A percentile compares a stretch with the other conserved stretches of the same genome.
phyloP scores from a whole-genome alignment of 1,140 invertebrate genomes.

The Drosophila repleta region DNA sequence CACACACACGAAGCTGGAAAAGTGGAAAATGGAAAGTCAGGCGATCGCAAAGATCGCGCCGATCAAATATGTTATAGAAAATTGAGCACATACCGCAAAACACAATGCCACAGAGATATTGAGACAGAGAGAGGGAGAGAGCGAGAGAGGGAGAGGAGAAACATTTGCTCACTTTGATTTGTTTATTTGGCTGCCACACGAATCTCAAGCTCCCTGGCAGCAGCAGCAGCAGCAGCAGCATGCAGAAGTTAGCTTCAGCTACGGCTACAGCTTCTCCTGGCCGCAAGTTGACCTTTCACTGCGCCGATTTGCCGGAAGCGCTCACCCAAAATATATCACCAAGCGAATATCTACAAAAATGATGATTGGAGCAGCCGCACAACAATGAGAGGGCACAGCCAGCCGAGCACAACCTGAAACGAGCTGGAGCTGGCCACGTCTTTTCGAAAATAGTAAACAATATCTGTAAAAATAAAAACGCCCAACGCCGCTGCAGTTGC shows the following conservation, averaged over 20 bases:
- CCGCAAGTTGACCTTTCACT: constrained; percentile 77
- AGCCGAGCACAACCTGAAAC: constrained; percentile 28
- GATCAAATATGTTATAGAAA: constrained; percentile 82
- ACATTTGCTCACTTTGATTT: constrained; percentile 79
- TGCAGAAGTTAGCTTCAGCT: constrained; percentile 54
- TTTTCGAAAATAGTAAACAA: constrained; percentile 67
- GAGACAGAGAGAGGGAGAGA: constrained; percentile 4
- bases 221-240: constrained; percentile 27
- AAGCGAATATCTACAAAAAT: constrained; percentile 74
- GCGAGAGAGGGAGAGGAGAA: constrained; percentile 17
- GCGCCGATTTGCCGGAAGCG: constrained; percentile 74
- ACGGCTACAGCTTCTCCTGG: constrained; percentile 62
- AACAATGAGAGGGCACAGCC: constrained; percentile 56
- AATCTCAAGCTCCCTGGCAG: constrained; percentile 68
- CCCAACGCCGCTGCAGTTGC: constrained; percentile 69
- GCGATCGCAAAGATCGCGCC: constrained; percentile 73
- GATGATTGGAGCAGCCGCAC: constrained; percentile 58
- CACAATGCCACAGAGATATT: constrained; percentile 36
- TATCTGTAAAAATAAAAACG: constrained; percentile 83
- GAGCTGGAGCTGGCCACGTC: constrained; percentile 1
- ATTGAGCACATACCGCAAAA: constrained; percentile 76
- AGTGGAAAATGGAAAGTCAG: constrained; percentile 78
- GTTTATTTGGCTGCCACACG: constrained; percentile 77
- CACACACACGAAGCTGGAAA: constrained; percentile 66
- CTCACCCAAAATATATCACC: constrained; percentile 80